Base-by-base conservation (phyloP, 2,797 vertebrate genomes). In the Microcaecilia unicolor region DNA sequence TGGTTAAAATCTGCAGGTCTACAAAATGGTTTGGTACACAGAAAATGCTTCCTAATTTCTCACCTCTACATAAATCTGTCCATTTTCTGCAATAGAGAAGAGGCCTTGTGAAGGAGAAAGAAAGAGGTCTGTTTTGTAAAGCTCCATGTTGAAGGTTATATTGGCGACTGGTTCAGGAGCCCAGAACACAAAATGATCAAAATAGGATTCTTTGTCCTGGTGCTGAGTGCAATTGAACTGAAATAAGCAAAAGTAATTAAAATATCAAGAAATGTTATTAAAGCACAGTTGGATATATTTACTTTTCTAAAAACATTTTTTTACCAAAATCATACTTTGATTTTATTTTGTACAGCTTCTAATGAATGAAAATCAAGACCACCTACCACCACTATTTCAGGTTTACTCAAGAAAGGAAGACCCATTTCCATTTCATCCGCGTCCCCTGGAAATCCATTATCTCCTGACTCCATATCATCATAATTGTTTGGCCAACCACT, bases 141-240 rank as follows among this genome's bases (percentile, higher is more conserved):
- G 58, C 18, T 96, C 91, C 88, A 98, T 90, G 47, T 48, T 84
- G 64, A 94, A 93, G 4, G 83, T 83, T 37, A 86, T 67, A 28
- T 92, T 89, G 58, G 55, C 26, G 21, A 64, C 26, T 3, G 60
- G 39, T 15, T 81, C 64, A 48, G 48, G 26, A 49, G 64, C 48
- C 55, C 47, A 63, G 37, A 44, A 54, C 7, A 44, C 8, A 14
- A 37, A 20, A 22, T 38, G 13, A 30, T 46, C 48, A 4, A 12
- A 9, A 13, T 42, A 50, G 29, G 41, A 45, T 10, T 18, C 20
- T 6, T 9, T 38, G 11, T 48, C 57, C 38, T 70, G 79, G 15
- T 36, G 65, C 42, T 93, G 75, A 0, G 90, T 90, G 74, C 95
- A 98, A 45, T 96, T 97, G 64, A 98, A 95, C 95, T 97, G 50